Percentiles rank a stretch among this genome's conserved stretches.
Evolutionary conservation across 2,888 invertebrate species (phyloP).

Genomic region (Synanthedon myopaeformis): DNA sequence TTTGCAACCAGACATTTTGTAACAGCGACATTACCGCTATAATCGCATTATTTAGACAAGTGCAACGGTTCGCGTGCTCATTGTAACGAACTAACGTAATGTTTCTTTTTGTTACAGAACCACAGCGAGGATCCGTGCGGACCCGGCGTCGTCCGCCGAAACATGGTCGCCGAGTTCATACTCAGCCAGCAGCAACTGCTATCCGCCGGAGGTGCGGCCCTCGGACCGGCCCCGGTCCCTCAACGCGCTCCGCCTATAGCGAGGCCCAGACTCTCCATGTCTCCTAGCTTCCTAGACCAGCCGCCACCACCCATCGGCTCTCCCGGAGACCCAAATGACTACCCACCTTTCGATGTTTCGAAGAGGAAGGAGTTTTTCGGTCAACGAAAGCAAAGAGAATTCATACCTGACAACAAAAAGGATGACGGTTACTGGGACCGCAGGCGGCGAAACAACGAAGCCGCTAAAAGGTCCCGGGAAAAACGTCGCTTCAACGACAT

Average conservation of each 20-base stretch:
- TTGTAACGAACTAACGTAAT: conserved; percentile 33
- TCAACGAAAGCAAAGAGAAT: conserved; percentile 93
- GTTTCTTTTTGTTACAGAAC: conserved; percentile 57
- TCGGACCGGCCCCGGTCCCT: conserved; percentile 47
- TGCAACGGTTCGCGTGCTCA: conserved; percentile 25
- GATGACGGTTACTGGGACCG: conserved; percentile 98
- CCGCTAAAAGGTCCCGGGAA: conserved; percentile 96
- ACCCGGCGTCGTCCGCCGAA: conserved; percentile 72
- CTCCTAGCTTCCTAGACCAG: conserved; percentile 65
- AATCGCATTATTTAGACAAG: conserved; percentile 27
- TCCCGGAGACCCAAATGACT: conserved; percentile 40
- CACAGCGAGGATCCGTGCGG: conserved; percentile 62
- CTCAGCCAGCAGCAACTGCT: conserved; percentile 76
- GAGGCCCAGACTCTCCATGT: conserved; percentile 48
- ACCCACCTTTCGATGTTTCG: conserved; percentile 69
- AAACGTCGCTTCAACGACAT: conserved; percentile 96
- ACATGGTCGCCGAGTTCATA: conserved; percentile 90
- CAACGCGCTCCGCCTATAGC: conserved; percentile 46
- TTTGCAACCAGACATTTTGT: conserved; percentile 50
- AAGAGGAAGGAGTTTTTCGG: conserved; percentile 88
- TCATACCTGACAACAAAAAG: conserved; percentile 96
- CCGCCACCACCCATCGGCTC: conserved; percentile 33
- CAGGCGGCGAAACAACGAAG: conserved; percentile 95
- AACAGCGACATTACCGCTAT: conserved; percentile 23
- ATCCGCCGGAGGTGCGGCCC: conserved; percentile 37